Conservation (phyloP, 2,113 vertebrate genomes). For the Malaclemys terrapin region DNA sequence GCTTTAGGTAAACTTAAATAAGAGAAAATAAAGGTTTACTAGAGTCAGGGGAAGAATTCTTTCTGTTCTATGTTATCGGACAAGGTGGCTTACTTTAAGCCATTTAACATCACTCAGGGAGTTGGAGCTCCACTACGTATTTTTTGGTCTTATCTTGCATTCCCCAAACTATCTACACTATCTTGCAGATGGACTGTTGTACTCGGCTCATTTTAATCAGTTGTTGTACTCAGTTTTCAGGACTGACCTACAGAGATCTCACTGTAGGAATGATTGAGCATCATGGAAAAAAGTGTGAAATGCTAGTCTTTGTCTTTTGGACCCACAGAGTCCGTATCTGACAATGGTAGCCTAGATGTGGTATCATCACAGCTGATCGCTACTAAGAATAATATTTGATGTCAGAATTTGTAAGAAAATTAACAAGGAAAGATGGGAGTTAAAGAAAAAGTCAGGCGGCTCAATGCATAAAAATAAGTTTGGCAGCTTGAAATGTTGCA, state of each 20-base stretch:
- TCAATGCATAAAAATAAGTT: not conserved
- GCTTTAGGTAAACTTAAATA: not conserved
- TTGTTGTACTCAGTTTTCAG: slow-evolving; percentile 40
- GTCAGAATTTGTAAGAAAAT: slow-evolving; percentile 23
- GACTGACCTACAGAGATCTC: slow-evolving; percentile 26
- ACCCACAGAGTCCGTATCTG: not conserved
- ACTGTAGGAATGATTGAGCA: not conserved
- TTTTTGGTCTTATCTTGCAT: slow-evolving; percentile 36
- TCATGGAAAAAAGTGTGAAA: not conserved
- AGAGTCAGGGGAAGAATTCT: not conserved
- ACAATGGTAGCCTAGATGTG: not conserved
- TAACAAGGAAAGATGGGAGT: not conserved
- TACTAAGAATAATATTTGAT: not conserved
- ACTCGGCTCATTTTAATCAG: slow-evolving; percentile 30
- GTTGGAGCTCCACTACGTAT: slow-evolving; percentile 3
- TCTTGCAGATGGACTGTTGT: not conserved
- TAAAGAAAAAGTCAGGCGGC: not conserved
- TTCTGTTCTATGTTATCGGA: not conserved
- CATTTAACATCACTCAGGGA: slow-evolving; percentile 29
- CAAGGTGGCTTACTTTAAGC: slow-evolving; percentile 9
- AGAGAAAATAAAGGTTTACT: not conserved
- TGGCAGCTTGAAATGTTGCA: not conserved
- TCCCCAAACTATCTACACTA: not conserved
- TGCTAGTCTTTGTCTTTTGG: not conserved
- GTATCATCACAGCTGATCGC: not conserved